Base-by-base conservation (phyloP, 2,113 vertebrate species). In the Mohoua ochrocephala region DNA sequence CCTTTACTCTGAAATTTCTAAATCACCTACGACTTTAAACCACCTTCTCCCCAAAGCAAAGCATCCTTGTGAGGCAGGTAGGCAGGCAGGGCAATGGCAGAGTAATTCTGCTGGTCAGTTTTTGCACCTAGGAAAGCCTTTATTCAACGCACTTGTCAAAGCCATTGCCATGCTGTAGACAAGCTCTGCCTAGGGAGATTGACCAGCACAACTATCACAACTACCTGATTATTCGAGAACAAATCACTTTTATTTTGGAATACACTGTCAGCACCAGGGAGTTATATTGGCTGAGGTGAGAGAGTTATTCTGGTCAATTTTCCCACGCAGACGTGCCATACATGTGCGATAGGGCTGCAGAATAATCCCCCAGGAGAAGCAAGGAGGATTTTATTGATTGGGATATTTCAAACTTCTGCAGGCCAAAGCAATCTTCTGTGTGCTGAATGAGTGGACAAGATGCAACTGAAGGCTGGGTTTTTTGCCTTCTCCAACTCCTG, bases 181-280 rank as follows among this genome's bases (percentile, higher is more conserved):
- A 83, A 87, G 42, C 39, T 93, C 85, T 92, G 53, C 63, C 79
- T 49, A 75, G 56, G 53, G 52, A 94, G 69, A 56, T 15, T 64
- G 89, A 82, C 87, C 89, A 89, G 73, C 49, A 49, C 69, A 84
- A 54, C 52, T 68, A 64, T 49, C 47, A 87, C 41, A 79, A 64
- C 68, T 68, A 82, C 31, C 30, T 56, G 80, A 63, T 92, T 93
- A 91, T 91, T 91, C 2, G 0, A 68, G 39, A 92, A 87, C 76
- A 95, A 97, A 89, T 91, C 80, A 93, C 52, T 91, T 95, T 87
- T 92, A 79, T 84, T 96, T 95, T 79, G 52, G 73, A 92, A 92
- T 64, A 79, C 56, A 69, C 44, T 94, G 77, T 89, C 91, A 89
- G 67, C 87, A 87, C 23, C 1, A 2, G 35, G 44, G 87, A 95